phyloP scores from a whole-genome alignment of 37 sponge, comb jelly and placozoan genomes.

The Crambe crambe region DNA sequence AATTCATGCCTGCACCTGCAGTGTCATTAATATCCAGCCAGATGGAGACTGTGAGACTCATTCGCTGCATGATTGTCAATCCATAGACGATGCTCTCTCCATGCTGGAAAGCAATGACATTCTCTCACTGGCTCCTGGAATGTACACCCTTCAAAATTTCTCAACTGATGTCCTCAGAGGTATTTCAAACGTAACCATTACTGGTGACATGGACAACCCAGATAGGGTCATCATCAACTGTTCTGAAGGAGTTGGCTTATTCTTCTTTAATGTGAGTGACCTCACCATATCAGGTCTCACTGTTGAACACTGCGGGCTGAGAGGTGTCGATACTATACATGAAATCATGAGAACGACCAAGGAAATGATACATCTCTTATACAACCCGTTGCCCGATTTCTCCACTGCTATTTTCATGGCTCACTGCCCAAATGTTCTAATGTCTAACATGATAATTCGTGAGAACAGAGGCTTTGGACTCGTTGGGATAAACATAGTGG shows the following conservation, averaged over 20 bases:
- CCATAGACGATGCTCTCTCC: neutral
- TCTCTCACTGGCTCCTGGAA: neutral
- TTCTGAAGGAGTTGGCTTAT: constrained; percentile 18
- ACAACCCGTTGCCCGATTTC: neutral
- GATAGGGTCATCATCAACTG: constrained; percentile 27
- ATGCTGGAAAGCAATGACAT: neutral
- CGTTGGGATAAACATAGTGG: constrained; percentile 29
- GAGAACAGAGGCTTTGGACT: constrained; percentile 30
- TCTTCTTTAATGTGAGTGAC: constrained; percentile 16
- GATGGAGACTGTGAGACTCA: neutral
- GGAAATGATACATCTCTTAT: neutral
- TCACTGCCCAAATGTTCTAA: constrained; percentile 5
- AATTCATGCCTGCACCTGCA: neutral
- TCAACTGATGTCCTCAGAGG: neutral
- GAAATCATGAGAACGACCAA: neutral
- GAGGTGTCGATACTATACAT: neutral
- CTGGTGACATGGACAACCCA: neutral
- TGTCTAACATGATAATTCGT: neutral
- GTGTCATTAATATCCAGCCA: neutral
- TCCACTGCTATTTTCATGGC: constrained; percentile 6
- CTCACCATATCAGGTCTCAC: constrained; percentile 23
- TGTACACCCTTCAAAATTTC: neutral
- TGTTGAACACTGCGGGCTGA: constrained; percentile 26
- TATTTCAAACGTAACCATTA: neutral
- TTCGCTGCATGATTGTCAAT: neutral